phyloP scores from a whole-genome alignment of 1,140 invertebrate genomes.

The Dinoponera quadriceps region DNA sequence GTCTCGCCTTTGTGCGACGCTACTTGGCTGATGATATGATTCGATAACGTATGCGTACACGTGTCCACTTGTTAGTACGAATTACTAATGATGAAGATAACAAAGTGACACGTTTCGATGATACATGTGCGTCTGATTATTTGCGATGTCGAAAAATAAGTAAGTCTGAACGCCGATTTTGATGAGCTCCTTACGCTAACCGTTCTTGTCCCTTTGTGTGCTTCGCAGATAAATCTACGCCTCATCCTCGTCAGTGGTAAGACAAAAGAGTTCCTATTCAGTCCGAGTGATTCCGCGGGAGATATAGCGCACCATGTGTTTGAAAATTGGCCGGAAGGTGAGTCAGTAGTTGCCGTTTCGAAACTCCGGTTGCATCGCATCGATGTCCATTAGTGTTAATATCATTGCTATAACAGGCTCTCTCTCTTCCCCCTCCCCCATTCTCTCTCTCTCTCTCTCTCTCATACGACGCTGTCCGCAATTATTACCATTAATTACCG shows the following conservation, averaged over 20 bases:
- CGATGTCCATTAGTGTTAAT: slow-evolving; percentile 35
- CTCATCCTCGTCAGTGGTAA: slow-evolving; percentile 99
- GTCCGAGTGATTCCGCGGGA: slow-evolving; percentile 97
- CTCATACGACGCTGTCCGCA: neutral
- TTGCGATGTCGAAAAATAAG: neutral
- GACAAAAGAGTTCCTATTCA: slow-evolving; percentile 99
- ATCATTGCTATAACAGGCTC: slow-evolving; percentile 29
- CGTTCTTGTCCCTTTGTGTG: slow-evolving; percentile 70
- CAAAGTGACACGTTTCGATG: no score
- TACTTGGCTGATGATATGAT: no score
- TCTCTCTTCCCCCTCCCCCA: neutral
- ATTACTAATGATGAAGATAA: no score
- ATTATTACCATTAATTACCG: slow-evolving; percentile 42
- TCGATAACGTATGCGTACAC: no score
- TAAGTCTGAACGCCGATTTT: neutral
- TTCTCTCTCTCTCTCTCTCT: neutral
- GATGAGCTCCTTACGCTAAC: neutral
- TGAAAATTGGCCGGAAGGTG: slow-evolving; percentile 99
- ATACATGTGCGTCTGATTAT: no score
- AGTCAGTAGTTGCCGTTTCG: slow-evolving; percentile 70
- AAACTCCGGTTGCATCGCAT: slow-evolving; percentile 23
- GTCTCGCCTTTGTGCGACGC: no score
- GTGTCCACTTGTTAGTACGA: no score
- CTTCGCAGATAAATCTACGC: slow-evolving; percentile 97
- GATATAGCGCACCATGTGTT: slow-evolving; percentile 99